A percentile compares a stretch with the other conserved stretches of the same genome.
Evolutionary conservation across 2,113 vertebrate species (phyloP).

Genomic region (Myotis davidii): DNA sequence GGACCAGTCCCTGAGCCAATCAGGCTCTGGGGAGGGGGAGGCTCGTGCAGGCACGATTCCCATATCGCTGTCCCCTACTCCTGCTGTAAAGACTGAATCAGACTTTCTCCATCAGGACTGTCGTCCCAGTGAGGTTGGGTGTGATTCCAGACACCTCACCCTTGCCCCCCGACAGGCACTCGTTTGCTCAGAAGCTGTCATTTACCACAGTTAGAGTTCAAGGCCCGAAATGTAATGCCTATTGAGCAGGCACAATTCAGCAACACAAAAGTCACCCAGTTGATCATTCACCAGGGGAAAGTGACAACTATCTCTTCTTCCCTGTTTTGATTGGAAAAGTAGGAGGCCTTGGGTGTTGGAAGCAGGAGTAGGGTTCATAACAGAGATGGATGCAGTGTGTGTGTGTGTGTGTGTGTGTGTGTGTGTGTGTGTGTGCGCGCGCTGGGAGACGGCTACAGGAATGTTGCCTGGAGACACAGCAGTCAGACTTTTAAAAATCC

Average conservation of each 20-base stretch:
- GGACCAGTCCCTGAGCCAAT: neutral
- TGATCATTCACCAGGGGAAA: neutral
- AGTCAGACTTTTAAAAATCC: neutral
- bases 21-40: neutral
- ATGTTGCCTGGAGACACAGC: neutral
- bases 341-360: neutral
- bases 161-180: no score
- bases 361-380: neutral
- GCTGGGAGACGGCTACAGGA: neutral
- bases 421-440: accelerated
- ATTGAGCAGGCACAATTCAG: constrained; percentile 27
- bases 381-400: neutral
- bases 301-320: neutral
- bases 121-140: neutral
- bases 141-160: neutral
- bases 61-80: neutral
- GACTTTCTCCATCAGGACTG: neutral
- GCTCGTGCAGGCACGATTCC: neutral
- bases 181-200: neutral
- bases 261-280: neutral
- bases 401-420: no score
- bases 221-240: neutral
- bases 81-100: neutral
- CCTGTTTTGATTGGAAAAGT: neutral
- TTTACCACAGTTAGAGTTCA: neutral